These are phyloP conservation scores for Bursaphelenchus mucronatus DNA, from an alignment of 1,140 invertebrate genomes.

Conservation along the genomic window DNA sequence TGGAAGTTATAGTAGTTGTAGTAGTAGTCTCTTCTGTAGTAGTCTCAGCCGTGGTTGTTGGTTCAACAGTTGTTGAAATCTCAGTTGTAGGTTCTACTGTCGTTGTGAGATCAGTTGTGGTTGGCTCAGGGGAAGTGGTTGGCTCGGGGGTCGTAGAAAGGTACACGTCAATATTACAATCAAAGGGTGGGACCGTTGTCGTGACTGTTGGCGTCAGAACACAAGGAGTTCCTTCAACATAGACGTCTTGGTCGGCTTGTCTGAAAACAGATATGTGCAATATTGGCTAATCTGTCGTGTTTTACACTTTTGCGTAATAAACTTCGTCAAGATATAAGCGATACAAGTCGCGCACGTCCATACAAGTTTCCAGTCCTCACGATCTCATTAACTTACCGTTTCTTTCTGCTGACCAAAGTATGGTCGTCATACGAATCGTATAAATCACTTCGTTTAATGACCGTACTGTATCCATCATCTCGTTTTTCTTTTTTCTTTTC, in stretches of 20 bases:
- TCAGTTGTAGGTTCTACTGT: not conserved
- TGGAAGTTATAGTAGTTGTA: not conserved
- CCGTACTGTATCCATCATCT: no score
- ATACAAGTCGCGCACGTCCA: no score
- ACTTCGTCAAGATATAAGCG: no score
- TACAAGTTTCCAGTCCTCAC: not conserved
- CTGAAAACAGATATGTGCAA: no score
- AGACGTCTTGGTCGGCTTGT: not conserved
- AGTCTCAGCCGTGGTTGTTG: not conserved
- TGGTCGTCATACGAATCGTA: not conserved
- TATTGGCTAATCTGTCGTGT: no score
- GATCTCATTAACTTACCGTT: slow-evolving; percentile 20
- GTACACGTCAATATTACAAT: slow-evolving; percentile 5
- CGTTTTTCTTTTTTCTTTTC: slow-evolving; percentile 3
- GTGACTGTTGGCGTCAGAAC: not conserved
- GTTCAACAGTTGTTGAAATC: not conserved
- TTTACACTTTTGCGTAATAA: not conserved
- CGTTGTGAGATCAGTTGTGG: slow-evolving; percentile 2
- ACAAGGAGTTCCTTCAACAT: slow-evolving; percentile 9
- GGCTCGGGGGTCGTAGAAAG: slow-evolving; percentile 1
- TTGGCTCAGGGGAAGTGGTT: not conserved
- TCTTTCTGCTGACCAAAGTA: slow-evolving; percentile 6
- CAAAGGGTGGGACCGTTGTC: slow-evolving; percentile 2
- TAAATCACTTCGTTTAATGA: no score
- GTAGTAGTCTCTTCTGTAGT: slow-evolving; percentile 7